Percentiles rank a stretch among this genome's conserved stretches.
Evolutionary conservation across 2,888 invertebrate species (phyloP).

Genomic region (Cheilosia pagana): DNA sequence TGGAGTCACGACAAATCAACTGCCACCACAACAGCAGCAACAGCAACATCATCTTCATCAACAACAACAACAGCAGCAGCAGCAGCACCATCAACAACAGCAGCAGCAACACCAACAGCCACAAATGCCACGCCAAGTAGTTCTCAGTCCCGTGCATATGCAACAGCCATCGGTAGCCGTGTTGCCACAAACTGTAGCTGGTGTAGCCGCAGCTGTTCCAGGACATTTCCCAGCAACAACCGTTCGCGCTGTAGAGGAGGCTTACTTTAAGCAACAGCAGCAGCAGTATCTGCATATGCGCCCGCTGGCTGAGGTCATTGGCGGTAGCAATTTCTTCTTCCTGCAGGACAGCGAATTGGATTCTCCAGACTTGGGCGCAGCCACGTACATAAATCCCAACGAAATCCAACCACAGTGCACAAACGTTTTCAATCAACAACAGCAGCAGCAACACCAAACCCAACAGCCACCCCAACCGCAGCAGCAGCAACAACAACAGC

Average conservation of each 20-base stretch:
- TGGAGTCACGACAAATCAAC: constrained; percentile 33
- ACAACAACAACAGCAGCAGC: constrained; percentile 68
- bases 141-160: constrained; percentile 68
- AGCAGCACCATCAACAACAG: constrained; percentile 70
- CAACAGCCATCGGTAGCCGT: constrained; percentile 73
- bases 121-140: constrained; percentile 64
- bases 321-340: constrained; percentile 91
- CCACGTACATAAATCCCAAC: constrained; percentile 46
- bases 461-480: constrained; percentile 68
- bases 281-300: constrained; percentile 85
- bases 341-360: constrained; percentile 96
- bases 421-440: constrained; percentile 62
- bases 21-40: constrained; percentile 67
- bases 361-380: constrained; percentile 85
- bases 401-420: constrained; percentile 65
- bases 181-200: constrained; percentile 76
- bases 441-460: constrained; percentile 36
- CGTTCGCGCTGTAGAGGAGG: constrained; percentile 87
- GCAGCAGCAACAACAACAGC: constrained; percentile 73
- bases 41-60: constrained; percentile 74
- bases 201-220: constrained; percentile 67
- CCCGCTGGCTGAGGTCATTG: constrained; percentile 90
- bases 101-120: constrained; percentile 60
- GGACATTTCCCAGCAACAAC: constrained; percentile 85
- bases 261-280: constrained; percentile 85